Base-by-base conservation (phyloP, 1,140 invertebrate genomes). In the Drosophila pruinosa region DNA sequence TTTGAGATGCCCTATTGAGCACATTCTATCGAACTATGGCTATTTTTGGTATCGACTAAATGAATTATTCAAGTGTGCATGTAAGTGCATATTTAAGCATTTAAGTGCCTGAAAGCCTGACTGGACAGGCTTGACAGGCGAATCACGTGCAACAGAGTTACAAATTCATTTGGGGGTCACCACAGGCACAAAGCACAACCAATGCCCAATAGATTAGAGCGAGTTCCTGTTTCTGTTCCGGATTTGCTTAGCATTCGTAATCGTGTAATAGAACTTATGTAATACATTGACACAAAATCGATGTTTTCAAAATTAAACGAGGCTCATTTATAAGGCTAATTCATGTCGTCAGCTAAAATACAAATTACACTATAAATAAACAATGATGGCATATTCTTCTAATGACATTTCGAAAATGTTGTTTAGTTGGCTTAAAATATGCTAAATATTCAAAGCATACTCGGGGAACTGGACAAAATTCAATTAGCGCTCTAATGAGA, bases 41-140 rank as follows among this genome's bases (percentile, higher is more conserved):
- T 59, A 57, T 61, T 43, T 68, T 67, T 72, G 63, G n/a, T 65
- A 21, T 10, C 7, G 19, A 64, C 52, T 64, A 12, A 2, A 15
- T 83, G 14, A 83, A 85, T 85, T 72, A 80, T 85, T 83, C 57
- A 80, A 47, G 28, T 43, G 64, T 64, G 76, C 75, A 72, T 75
- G 75, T 41, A 61, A 47, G 64, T 78, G 78, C 74, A 82, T 70
- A 61, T 48, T 26, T 56, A 54, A 73, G 48, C 67, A 78, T 57
- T 62, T 43, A 67, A 75, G 59, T 75, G 72, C 56, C 57, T 7
- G 7, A 38, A 38, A 38, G n/a, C 43, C 63, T 31, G 45, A 28
- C 22, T 48, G 21, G 36, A 19, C 24, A 22, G 15, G 14, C 21
- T 63, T 53, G 48, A 63, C 48, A 54, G 39, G 65, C 58, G 39